Evolutionary conservation across 2,113 vertebrate genomes (phyloP).

Genomic region (Anhinga anhinga): DNA sequence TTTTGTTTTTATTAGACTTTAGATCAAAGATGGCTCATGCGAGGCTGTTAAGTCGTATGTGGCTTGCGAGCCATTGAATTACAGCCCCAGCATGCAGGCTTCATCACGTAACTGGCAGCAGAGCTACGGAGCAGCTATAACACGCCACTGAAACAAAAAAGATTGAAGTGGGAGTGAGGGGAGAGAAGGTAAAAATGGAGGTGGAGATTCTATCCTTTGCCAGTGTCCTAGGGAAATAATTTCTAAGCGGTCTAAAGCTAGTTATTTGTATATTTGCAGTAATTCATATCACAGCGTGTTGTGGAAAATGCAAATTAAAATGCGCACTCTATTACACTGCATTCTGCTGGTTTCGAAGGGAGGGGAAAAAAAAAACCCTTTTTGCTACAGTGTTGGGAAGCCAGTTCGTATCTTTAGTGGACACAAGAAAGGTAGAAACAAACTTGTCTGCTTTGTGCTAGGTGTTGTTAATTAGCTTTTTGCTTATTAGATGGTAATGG

Average conservation of each 20-base stretch:
- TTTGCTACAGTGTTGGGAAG: background rate
- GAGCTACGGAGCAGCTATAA: background rate
- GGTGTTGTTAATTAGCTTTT: conserved; percentile 47
- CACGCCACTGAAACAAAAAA: background rate
- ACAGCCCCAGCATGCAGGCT: background rate
- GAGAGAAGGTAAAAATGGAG: background rate
- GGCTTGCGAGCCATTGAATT: background rate
- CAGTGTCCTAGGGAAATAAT: background rate
- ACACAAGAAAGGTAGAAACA: background rate
- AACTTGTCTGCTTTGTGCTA: background rate
- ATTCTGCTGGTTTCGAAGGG: background rate
- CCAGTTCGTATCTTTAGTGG: background rate
- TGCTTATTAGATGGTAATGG: conserved; percentile 1
- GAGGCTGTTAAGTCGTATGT: background rate
- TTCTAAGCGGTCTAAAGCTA: background rate
- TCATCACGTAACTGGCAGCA: background rate
- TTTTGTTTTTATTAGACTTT: background rate
- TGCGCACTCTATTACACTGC: accelerated
- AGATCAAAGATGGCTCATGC: background rate
- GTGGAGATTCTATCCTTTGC: background rate
- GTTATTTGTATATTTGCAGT: background rate
- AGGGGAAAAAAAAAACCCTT: background rate
- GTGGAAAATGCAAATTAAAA: background rate
- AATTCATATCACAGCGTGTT: background rate
- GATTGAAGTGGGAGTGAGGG: background rate